phyloP scores from a whole-genome alignment of 2,113 vertebrate genomes.

The Carollia perspicillata region DNA sequence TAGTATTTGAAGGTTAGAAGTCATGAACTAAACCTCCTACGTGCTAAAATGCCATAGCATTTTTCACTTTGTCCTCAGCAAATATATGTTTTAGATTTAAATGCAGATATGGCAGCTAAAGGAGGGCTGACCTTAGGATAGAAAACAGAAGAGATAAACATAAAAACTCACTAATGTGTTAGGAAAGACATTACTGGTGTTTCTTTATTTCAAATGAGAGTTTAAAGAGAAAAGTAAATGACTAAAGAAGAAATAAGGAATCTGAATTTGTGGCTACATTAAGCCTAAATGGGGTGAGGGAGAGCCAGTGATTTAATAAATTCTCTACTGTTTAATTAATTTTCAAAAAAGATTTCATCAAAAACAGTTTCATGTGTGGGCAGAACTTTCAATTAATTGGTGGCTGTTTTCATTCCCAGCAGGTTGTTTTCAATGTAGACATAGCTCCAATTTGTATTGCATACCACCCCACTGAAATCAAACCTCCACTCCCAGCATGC shows the following conservation, averaged over 20 bases:
- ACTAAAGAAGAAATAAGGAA: not conserved
- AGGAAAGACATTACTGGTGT: not conserved
- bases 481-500: not conserved
- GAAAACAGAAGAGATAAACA: not conserved
- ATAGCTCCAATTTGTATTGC: not conserved
- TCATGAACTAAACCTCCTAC: not conserved
- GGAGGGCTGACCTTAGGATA: not conserved
- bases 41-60: not conserved
- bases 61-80: not conserved
- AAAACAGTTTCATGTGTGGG: not conserved
- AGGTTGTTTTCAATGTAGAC: not conserved
- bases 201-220: not conserved
- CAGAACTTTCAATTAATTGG: not conserved
- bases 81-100: not conserved
- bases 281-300: not conserved
- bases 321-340: not conserved
- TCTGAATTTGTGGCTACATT: not conserved
- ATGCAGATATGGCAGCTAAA: not conserved
- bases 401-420: not conserved
- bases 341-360: not conserved
- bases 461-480: not conserved
- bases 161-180: not conserved
- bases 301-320: not conserved
- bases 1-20: not conserved
- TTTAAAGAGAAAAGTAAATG: not conserved